phyloP scores from a whole-genome alignment of 2,888 invertebrate genomes.

The Ormia ochracea region DNA sequence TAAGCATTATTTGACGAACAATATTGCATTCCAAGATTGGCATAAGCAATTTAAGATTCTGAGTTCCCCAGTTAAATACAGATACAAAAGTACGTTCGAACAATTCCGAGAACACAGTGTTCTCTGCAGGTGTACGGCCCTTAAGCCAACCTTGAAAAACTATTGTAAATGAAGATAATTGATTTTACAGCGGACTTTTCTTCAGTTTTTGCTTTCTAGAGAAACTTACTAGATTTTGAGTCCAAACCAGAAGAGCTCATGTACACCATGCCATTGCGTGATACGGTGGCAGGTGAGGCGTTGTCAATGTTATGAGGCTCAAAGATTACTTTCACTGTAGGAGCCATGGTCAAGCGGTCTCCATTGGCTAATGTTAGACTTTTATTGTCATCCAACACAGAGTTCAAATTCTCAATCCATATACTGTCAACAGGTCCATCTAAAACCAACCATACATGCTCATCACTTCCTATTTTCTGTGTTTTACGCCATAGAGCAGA shows the following conservation, averaged over 20 bases:
- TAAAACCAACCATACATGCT: constrained; percentile 94
- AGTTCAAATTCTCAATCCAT: constrained; percentile 99
- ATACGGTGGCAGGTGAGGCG: constrained; percentile 97
- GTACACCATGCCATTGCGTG: constrained; percentile 94
- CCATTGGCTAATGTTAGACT: constrained; percentile 96
- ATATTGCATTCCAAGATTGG: constrained; percentile 93
- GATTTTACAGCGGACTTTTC: neutral
- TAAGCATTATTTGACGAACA: constrained; percentile 88
- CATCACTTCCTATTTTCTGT: constrained; percentile 89
- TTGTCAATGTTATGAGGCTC: constrained; percentile 98
- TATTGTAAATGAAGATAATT: constrained; percentile 19
- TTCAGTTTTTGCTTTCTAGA: neutral
- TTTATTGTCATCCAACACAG: constrained; percentile 97
- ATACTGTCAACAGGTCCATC: constrained; percentile 98
- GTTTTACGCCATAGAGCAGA: constrained; percentile 97
- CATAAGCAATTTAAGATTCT: constrained; percentile 89
- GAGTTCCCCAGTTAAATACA: constrained; percentile 89
- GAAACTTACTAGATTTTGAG: constrained; percentile 86
- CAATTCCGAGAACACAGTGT: constrained; percentile 83
- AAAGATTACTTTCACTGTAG: constrained; percentile 95
- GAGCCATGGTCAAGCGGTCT: constrained; percentile 95
- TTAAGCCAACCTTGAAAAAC: constrained; percentile 92
- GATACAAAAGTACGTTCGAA: constrained; percentile 86
- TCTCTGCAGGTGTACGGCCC: constrained; percentile 80
- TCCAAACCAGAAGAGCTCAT: constrained; percentile 97